phyloP scores from a whole-genome alignment of 2,797 vertebrate species.

The Thunnus albacares region DNA sequence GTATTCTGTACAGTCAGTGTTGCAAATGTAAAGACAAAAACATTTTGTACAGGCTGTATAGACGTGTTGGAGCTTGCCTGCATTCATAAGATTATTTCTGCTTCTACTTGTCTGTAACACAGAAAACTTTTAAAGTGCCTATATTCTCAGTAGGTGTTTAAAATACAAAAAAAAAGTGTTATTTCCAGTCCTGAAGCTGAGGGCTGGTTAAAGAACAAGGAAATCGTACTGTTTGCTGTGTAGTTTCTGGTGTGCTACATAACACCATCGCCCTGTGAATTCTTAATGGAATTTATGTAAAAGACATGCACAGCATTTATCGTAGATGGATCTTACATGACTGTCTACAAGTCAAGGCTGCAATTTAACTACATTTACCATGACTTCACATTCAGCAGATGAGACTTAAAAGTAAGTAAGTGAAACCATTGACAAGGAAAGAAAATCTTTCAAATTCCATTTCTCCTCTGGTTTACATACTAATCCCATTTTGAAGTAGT shows the following conservation, averaged over 20 bases:
- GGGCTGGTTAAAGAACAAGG: neutral
- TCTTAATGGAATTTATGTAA: constrained; percentile 35
- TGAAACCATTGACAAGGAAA: neutral
- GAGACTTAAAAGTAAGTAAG: neutral
- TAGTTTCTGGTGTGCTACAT: neutral
- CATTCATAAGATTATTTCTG: neutral
- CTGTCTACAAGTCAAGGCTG: neutral
- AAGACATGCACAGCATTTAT: constrained; percentile 45
- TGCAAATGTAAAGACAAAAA: neutral
- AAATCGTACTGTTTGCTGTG: neutral
- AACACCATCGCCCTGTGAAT: neutral
- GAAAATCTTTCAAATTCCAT: neutral
- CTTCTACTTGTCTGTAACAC: neutral
- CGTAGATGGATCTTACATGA: neutral
- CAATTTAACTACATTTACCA: constrained; percentile 2
- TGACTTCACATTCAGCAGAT: neutral
- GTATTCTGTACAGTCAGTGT: neutral
- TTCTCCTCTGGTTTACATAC: neutral
- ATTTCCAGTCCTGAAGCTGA: neutral
- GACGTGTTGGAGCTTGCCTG: constrained; percentile 22
- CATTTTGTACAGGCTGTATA: neutral
- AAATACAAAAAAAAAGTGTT: neutral
- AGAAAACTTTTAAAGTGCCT: neutral
- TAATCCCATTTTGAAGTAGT: constrained; percentile 13
- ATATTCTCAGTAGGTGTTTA: neutral